Base-by-base conservation (phyloP, 1,140 invertebrate genomes). In the Drosophila persimilis region DNA sequence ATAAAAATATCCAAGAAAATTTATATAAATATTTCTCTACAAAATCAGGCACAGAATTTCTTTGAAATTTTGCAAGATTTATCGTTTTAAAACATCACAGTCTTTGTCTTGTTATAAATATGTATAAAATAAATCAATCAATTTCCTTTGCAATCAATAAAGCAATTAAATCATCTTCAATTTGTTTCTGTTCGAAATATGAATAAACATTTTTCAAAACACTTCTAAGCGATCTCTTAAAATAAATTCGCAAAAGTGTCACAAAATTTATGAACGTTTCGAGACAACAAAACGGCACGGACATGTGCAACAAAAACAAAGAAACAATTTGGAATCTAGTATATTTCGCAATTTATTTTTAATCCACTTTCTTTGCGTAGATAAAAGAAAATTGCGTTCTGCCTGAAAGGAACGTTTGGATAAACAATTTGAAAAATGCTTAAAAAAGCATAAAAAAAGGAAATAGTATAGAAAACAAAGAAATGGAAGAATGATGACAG, bases 361-460 rank as follows among this genome's bases (percentile, higher is more conserved):
- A 86, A 67, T 73, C 73, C 51, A 26, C 17, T 59, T 76, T 69
- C 57, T 80, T 61, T 61, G 77, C 73, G 61, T 61, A 86, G 77
- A 85, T 80, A 85, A 86, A 85, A 80, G 77, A 77, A 77, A 80
- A 74, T 86, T 85, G 73, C 73, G 81, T 86, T 80, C 60, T 64
- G 39, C 39, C 39, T 50, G 48, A 39, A 70, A 73, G 48, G 60
- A 70, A 50, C 56, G 77, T 51, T 39, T 39, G 70, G 52, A 65
- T 55, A 76, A 85, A 85, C 72, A 80, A 61, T 46, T 22, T 47
- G 54, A 53, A 44, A 54, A 44, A 65, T 77, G 55, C 62, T 81
- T 80, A 67, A 85, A 80, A 61, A 74, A 46, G 22, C 63, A 86
- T 73, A 85, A 80, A 83, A 73, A n/a, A 22, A 24, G 15, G 78